Conservation (phyloP, 2,888 invertebrate species). For the Merodon equestris region DNA sequence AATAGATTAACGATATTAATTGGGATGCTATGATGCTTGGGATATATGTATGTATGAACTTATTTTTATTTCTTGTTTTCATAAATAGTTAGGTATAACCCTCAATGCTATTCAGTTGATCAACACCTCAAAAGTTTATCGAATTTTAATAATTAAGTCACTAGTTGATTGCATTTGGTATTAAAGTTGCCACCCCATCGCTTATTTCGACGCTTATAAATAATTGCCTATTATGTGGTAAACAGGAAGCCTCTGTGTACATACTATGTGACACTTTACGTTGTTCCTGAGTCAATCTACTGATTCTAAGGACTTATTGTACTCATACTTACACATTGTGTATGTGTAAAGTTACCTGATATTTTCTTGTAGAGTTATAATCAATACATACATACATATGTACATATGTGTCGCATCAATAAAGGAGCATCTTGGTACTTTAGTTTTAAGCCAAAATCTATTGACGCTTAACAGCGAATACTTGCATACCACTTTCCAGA, state of each 20-base stretch:
- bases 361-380: conserved; percentile 66
- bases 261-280: no score
- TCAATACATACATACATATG: conserved; percentile 68
- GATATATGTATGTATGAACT: no score
- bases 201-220: conserved; percentile 65
- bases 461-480: no score
- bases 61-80: no score
- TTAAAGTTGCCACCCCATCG: conserved; percentile 64
- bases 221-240: conserved; percentile 68
- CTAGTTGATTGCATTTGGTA: conserved; percentile 67
- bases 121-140: conserved; percentile 64
- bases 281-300: no score
- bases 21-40: conserved; percentile 67
- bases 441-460: no score
- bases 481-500: no score
- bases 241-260: conserved; percentile 59
- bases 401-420: no score
- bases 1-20: conserved; percentile 67
- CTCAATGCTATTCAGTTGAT: no score
- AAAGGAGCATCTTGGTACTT: no score
- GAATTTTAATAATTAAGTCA: conserved; percentile 64
- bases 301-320: conserved; percentile 66
- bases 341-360: conserved; percentile 54
- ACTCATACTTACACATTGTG: conserved; percentile 53
- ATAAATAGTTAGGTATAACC: no score